Evolutionary conservation across 2,888 invertebrate genomes (phyloP).

Genomic region (Thereva unica): DNA sequence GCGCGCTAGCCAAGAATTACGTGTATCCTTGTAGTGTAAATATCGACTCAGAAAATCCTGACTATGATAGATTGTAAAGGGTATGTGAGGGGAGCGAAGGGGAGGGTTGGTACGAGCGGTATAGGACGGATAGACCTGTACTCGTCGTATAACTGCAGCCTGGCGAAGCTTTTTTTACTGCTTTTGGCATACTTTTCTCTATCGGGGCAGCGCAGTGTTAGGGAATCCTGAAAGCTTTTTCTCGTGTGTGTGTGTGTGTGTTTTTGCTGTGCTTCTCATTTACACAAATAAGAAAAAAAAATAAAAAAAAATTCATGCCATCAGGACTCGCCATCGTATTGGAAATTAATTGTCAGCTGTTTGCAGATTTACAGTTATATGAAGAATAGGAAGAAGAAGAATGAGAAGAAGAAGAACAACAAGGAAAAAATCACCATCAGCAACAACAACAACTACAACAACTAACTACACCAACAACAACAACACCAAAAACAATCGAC

Average conservation of each 20-base stretch:
- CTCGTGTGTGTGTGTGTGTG: neutral
- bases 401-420: neutral
- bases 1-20: neutral
- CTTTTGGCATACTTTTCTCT: neutral
- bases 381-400: slow-evolving; percentile 1
- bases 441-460: no score
- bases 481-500: no score
- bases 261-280: no score
- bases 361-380: slow-evolving; percentile 16
- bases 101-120: slow-evolving; percentile 3
- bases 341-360: slow-evolving; percentile 34
- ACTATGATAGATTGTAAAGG: neutral
- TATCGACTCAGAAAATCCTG: slow-evolving; percentile 9
- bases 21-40: slow-evolving; percentile 5
- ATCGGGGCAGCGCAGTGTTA: slow-evolving; percentile 4
- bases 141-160: neutral
- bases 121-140: neutral
- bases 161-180: slow-evolving; percentile 9
- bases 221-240: slow-evolving; percentile 7
- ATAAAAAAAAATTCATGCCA: no score
- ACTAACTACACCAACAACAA: no score
- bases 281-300: no score
- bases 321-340: slow-evolving; percentile 14
- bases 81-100: neutral
- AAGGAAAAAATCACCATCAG: no score